Percentiles rank a stretch among this genome's conserved stretches.
Evolutionary conservation across 2,888 invertebrate species (phyloP).

Genomic region (Synanthedon formicaeformis): DNA sequence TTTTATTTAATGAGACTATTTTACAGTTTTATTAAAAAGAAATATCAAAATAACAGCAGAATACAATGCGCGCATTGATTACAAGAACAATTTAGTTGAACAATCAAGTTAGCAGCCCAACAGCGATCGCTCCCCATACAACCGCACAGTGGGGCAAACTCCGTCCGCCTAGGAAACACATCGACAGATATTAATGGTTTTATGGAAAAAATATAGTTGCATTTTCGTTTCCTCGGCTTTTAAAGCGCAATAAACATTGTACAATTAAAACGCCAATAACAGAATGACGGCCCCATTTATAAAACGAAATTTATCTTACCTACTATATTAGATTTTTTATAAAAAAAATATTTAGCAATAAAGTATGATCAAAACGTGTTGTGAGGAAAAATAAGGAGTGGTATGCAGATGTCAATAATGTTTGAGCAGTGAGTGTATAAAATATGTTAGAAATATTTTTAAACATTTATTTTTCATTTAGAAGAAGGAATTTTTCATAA

Average conservation of each 20-base stretch:
- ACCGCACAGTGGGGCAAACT: conserved; percentile 47
- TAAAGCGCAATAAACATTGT: conserved; percentile 64
- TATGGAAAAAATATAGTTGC: conserved; percentile 77
- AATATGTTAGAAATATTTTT: too few species aligned
- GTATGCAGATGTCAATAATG: too few species aligned
- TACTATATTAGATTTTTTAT: too few species aligned
- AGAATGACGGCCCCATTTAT: conserved; percentile 62
- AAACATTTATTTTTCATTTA: too few species aligned
- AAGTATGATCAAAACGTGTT: too few species aligned
- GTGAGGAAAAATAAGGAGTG: too few species aligned
- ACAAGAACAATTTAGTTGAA: neutral
- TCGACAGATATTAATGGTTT: conserved; percentile 78
- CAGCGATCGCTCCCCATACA: conserved; percentile 19
- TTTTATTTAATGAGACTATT: too few species aligned
- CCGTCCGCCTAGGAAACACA: conserved; percentile 68
- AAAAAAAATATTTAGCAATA: too few species aligned
- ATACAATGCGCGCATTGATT: neutral
- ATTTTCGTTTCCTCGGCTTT: conserved; percentile 62
- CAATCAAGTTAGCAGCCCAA: neutral
- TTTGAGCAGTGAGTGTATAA: too few species aligned
- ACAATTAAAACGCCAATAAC: conserved; percentile 67
- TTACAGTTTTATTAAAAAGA: too few species aligned
- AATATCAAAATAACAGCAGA: too few species aligned
- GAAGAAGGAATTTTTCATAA: too few species aligned
- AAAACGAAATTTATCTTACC: conserved; percentile 2